These are phyloP conservation scores for Caenorhabditis becei DNA, from an alignment of 2,888 invertebrate species.

Conservation along the genomic window DNA sequence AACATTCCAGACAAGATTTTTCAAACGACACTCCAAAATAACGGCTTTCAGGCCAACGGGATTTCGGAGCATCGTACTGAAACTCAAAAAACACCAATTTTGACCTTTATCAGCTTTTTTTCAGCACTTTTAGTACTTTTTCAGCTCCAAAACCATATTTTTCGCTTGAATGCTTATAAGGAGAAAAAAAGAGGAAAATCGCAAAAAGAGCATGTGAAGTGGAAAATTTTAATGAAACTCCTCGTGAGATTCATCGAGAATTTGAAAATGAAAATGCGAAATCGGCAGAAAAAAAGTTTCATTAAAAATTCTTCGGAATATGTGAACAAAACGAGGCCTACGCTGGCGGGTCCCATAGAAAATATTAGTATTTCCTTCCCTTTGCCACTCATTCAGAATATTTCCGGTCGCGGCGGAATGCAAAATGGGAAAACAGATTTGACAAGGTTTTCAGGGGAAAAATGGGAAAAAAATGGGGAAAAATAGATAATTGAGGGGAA, in stretches of 20 bases:
- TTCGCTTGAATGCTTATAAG: too few relatives aligned
- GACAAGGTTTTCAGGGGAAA: neutral
- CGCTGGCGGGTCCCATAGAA: neutral
- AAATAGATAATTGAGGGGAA: neutral
- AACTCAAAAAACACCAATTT: too few relatives aligned
- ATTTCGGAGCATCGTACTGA: conserved; percentile 5
- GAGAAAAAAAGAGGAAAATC: too few relatives aligned
- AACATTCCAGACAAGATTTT: neutral
- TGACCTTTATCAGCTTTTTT: too few relatives aligned
- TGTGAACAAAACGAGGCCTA: neutral
- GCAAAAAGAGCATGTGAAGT: neutral
- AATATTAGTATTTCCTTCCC: neutral
- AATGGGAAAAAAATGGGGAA: too few relatives aligned
- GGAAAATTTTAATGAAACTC: conserved; percentile 5
- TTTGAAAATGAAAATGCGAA: too few relatives aligned
- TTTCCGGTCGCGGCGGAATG: conserved; percentile 2
- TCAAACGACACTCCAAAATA: neutral
- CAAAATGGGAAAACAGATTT: neutral
- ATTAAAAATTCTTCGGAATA: neutral
- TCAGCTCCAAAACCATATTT: too few relatives aligned
- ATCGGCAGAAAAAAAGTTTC: neutral
- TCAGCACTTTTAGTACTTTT: too few relatives aligned
- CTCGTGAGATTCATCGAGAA: neutral
- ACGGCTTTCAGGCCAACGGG: neutral
- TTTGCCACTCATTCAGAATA: conserved; percentile 1